Percentiles rank a stretch among this genome's conserved stretches.
Evolutionary conservation across 2,113 vertebrate species (phyloP).

Genomic region (Sander vitreus): DNA sequence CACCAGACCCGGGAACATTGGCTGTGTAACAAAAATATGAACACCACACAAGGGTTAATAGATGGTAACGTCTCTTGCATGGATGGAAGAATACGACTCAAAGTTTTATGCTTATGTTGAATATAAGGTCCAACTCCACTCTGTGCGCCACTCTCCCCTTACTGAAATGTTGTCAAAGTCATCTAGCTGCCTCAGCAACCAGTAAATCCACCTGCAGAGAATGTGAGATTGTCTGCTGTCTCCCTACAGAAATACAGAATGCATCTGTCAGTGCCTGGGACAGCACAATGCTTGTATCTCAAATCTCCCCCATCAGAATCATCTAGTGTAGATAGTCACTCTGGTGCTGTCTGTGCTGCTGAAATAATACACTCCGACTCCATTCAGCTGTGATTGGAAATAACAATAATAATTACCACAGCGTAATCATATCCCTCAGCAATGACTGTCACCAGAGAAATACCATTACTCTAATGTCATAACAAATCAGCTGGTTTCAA

Average conservation of each 20-base stretch:
- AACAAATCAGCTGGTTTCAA: constrained; percentile 78
- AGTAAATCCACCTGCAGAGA: constrained; percentile 59
- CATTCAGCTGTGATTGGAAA: constrained; percentile 80
- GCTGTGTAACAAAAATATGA: too few relatives aligned
- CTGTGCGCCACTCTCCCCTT: background rate
- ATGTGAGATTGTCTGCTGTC: constrained; percentile 50
- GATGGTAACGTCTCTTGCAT: background rate
- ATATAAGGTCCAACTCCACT: background rate
- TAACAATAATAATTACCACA: constrained; percentile 79
- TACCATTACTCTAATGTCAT: constrained; percentile 76
- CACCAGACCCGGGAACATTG: too few relatives aligned
- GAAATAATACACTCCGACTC: constrained; percentile 76
- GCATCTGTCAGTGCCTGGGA: constrained; percentile 67
- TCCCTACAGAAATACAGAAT: constrained; percentile 60
- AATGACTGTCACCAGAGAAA: constrained; percentile 78
- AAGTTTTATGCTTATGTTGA: background rate
- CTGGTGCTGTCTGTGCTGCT: constrained; percentile 58
- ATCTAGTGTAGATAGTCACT: constrained; percentile 61
- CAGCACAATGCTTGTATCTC: constrained; percentile 63
- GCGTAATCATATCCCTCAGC: constrained; percentile 79
- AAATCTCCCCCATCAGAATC: constrained; percentile 72
- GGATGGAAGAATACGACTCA: background rate
- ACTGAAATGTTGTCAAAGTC: constrained; percentile 29
- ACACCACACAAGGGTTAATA: too few relatives aligned
- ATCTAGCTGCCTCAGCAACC: constrained; percentile 52